These are phyloP conservation scores for Brachirus orientalis DNA, from an alignment of 2,113 vertebrate species.

Conservation along the genomic window DNA sequence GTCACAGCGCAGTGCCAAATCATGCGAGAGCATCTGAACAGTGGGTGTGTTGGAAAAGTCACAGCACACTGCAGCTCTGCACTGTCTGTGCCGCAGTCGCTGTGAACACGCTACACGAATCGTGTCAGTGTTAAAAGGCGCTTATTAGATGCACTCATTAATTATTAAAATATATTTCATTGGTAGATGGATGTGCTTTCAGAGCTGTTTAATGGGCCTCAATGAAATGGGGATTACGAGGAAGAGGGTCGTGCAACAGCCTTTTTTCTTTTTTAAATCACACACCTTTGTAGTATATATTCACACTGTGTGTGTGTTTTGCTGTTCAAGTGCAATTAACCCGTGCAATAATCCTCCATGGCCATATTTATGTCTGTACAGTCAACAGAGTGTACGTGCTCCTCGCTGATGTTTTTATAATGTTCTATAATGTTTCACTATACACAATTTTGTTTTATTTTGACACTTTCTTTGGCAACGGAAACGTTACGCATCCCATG, in stretches of 20 bases:
- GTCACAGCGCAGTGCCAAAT: constrained; percentile 41
- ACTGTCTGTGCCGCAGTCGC: constrained; percentile 10
- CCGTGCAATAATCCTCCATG: too few relatives aligned
- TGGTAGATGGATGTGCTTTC: not conserved
- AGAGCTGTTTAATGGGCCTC: not conserved
- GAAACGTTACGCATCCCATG: too few relatives aligned
- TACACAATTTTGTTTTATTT: too few relatives aligned
- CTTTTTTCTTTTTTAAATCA: not conserved
- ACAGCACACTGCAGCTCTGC: constrained; percentile 36
- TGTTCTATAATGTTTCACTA: too few relatives aligned
- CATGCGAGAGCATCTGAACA: constrained; percentile 7
- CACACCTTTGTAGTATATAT: too few relatives aligned
- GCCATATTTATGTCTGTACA: too few relatives aligned
- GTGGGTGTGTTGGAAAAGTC: constrained; percentile 47
- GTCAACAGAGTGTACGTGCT: too few relatives aligned
- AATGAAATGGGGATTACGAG: not conserved
- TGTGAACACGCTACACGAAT: constrained; percentile 5
- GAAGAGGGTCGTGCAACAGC: not conserved
- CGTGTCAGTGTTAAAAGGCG: not conserved
- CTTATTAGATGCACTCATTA: not conserved
- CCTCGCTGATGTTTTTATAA: too few relatives aligned
- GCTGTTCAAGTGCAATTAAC: too few relatives aligned
- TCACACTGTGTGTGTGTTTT: too few relatives aligned
- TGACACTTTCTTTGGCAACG: too few relatives aligned
- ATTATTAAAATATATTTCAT: not conserved